Evolutionary conservation across 1,140 invertebrate species (phyloP), one percentile per base, ranked within the genome.

Genomic region (Drosophila lacertosa): DNA sequence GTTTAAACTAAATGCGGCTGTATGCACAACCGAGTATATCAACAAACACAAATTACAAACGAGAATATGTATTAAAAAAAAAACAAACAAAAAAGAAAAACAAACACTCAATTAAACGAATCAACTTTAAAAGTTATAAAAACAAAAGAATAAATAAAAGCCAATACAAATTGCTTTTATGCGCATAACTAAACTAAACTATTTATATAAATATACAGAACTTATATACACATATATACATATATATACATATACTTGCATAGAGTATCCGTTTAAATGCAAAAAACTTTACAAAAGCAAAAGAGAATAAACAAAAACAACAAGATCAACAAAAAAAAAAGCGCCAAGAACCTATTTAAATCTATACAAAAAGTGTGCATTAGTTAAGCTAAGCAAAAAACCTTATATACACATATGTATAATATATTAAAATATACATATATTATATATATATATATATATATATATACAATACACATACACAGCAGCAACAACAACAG

Each of bases 91-190:
- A 53, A 29, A 5, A 33, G 9, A 45, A 24, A 59, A 22, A 45
- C 44, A 60, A 33, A 62, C 50, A 60, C 73, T 77, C 81, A 86
- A 86, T 80, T 86, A 67, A 83, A 80, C 81, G 81, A 84, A 84
- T 59, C 64, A 86, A 84, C 81, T 84, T 84, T 47, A 77, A 84
- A 84, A 84, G 81, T 86, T 86, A 84, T 50, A 76, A 75, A 67
- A 66, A 72, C 22, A 44, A 39, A 54, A 54, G 20, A 18, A 37
- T 66, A 44, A 35, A 13, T 40, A 73, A 53, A 13, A 48, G n/a
- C n/a, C 29, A 50, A 15, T 22, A 35, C 32, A 76, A 80, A 77
- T 80, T 84, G 81, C 81, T 84, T 86, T 84, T 77, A 76, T 76
- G 70, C 71, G 67, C 73, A 73, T 60, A 75, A 65, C 73, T 70